Conservation (phyloP, 2,113 vertebrate genomes). For the Misgurnus anguillicaudatus region DNA sequence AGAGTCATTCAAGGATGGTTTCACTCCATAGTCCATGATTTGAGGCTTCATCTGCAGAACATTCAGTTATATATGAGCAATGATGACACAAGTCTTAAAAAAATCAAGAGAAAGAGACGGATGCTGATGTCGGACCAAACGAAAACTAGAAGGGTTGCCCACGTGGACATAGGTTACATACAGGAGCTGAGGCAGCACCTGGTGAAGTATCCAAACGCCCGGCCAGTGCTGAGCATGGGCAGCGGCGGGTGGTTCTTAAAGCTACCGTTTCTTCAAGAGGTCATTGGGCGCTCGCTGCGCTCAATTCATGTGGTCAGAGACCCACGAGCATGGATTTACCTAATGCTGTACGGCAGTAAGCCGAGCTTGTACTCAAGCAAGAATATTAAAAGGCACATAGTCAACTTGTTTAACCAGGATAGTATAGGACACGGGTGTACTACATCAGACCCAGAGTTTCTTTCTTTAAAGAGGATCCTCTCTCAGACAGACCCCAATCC, state of each 20-base stretch:
- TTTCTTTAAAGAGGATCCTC: slow-evolving; percentile 72
- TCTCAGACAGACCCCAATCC: slow-evolving; percentile 66
- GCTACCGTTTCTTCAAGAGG: slow-evolving; percentile 81
- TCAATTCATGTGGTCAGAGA: slow-evolving; percentile 81
- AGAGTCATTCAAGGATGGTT: slow-evolving; percentile 82
- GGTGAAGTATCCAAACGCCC: slow-evolving; percentile 74
- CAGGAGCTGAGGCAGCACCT: slow-evolving; percentile 78
- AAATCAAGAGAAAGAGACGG: slow-evolving; percentile 28
- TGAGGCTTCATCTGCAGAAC: slow-evolving; percentile 84
- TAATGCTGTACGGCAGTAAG: slow-evolving; percentile 81
- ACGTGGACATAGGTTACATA: slow-evolving; percentile 79
- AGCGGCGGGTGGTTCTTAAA: slow-evolving; percentile 87
- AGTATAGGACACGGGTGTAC: slow-evolving; percentile 67
- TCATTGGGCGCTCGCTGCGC: slow-evolving; percentile 77
- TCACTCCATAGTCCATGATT: slow-evolving; percentile 78
- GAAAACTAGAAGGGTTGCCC: slow-evolving; percentile 65
- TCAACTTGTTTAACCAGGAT: slow-evolving; percentile 69
- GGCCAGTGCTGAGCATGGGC: slow-evolving; percentile 79
- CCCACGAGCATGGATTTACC: slow-evolving; percentile 83
- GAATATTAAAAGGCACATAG: slow-evolving; percentile 77
- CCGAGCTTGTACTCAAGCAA: slow-evolving; percentile 81
- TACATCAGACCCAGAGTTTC: slow-evolving; percentile 79
- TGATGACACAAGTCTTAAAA: slow-evolving; percentile 61
- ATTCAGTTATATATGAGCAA: slow-evolving; percentile 76
- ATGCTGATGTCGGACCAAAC: slow-evolving; percentile 29